Conservation (phyloP, 2,888 invertebrate species). For the Philhelius pedissequus region DNA sequence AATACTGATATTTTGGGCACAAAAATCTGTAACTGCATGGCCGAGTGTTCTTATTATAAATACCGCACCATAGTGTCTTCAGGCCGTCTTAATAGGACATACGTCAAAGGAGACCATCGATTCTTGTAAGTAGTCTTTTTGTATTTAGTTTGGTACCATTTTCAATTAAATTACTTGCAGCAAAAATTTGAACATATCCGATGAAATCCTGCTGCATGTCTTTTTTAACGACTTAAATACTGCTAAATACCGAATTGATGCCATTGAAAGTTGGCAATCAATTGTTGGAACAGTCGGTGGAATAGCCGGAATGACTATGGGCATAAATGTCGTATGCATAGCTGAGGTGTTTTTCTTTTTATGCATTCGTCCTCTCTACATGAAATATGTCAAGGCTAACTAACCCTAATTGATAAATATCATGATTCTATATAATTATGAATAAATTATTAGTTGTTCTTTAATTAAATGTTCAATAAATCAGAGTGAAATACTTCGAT, state of each 20-base stretch:
- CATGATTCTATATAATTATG: slow-evolving; percentile 18
- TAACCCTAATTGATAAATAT: slow-evolving; percentile 35
- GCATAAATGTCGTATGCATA: slow-evolving; percentile 84
- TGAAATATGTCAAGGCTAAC: slow-evolving; percentile 43
- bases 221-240: slow-evolving; percentile 84
- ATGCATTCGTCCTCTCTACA: slow-evolving; percentile 74
- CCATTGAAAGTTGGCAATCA: slow-evolving; percentile 84
- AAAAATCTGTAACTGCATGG: slow-evolving; percentile 74
- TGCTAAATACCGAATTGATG: slow-evolving; percentile 82
- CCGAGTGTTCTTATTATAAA: slow-evolving; percentile 82
- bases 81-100: slow-evolving; percentile 79
- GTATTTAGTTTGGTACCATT: background rate
- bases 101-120: slow-evolving; percentile 77
- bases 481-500: background rate
- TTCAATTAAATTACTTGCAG: slow-evolving; percentile 44
- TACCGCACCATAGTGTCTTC: slow-evolving; percentile 82
- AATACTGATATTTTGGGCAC: background rate
- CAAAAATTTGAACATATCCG: slow-evolving; percentile 72
- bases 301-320: slow-evolving; percentile 84
- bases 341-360: slow-evolving; percentile 81
- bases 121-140: slow-evolving; percentile 79
- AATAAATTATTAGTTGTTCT: slow-evolving; percentile 27
- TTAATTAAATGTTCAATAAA: slow-evolving; percentile 21
- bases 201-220: slow-evolving; percentile 83
- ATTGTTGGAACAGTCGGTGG: slow-evolving; percentile 86